Base-by-base conservation (phyloP, 1,140 invertebrate species). In the Heliconius hewitsoni region DNA sequence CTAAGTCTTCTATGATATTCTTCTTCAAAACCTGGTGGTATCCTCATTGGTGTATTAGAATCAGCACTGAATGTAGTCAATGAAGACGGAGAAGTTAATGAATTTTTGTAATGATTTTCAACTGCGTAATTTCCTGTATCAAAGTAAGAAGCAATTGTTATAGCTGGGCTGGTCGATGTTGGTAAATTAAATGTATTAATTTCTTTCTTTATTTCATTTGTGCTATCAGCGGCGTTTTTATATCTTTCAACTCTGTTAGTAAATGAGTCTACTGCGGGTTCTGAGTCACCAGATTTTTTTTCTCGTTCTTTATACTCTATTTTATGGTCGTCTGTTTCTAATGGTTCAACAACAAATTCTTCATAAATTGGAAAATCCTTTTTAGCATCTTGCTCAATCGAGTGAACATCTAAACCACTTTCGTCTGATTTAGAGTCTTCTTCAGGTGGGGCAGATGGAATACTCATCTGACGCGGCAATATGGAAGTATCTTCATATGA, bases 61-160 rank as follows among this genome's bases (percentile, higher is more conserved):
- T 76, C 76, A 42, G 79, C 73, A 37, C 42, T 79, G 37, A 73
- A 71, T 60, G 71, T 79, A 18, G 39, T 80, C 57, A 82, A 37
- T 37, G 74, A 77, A n/a, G 84, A 75, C 8, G 86, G 82, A 72
- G 88, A 86, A 42, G 82, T 81, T 19, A 88, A 70, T 3, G 85
- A 89, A 57, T 93, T 93, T 75, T 81, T 89, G 46, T 90, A 93
- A 77, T 93, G 90, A 52, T 88, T 89, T 72, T 94, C 93, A 39
- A 85, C 93, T 3, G 93, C 93, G 78, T 91, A 94, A 78, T 94
- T 93, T 39, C 93, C 93, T 0, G 93, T 94, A 72, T 94, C 93
- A 73, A 94, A 94, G 82, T 94, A 94, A 0, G 93, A 94, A 1
- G 91, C 87, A 52, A 94, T 91, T 19, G 85, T 84, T 39, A 89